phyloP scores from a whole-genome alignment of 2,888 invertebrate species.

The Oscheius myriophilus region DNA sequence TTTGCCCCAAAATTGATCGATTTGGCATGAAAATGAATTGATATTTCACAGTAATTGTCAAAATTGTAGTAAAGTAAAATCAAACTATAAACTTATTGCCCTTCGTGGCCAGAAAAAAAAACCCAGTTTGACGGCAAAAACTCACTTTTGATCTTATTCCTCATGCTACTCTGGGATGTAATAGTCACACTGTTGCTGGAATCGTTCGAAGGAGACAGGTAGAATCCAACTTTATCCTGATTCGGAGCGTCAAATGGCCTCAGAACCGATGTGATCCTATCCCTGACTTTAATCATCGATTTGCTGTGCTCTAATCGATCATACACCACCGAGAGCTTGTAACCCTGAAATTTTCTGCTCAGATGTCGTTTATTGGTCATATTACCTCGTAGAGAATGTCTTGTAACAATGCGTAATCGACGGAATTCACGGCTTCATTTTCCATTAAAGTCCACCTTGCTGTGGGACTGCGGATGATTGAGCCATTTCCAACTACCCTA shows the following conservation, averaged over 20 bases:
- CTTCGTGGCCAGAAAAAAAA: no score
- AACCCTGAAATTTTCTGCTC: conserved; percentile 37
- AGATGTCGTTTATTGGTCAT: no score
- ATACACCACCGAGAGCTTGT: conserved; percentile 53
- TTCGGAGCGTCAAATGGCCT: not conserved
- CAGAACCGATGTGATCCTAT: conserved; percentile 35
- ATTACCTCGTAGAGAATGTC: conserved; percentile 54
- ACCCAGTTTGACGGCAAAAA: no score
- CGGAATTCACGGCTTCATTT: conserved; percentile 12
- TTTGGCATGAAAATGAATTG: no score
- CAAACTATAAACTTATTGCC: no score
- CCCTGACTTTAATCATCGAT: conserved; percentile 42
- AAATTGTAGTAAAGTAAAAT: no score
- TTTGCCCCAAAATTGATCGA: no score
- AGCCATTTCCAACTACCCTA: conserved; percentile 35
- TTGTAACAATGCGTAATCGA: conserved; percentile 56
- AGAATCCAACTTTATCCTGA: conserved; percentile 38
- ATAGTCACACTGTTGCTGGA: conserved; percentile 17
- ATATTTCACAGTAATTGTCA: no score
- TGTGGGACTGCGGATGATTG: conserved; percentile 37
- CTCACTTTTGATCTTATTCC: conserved; percentile 11
- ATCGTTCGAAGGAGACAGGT: conserved; percentile 41
- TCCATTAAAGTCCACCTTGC: conserved; percentile 38
- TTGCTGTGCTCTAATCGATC: conserved; percentile 49
- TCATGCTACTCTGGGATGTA: conserved; percentile 14